Percentiles rank a stretch among this genome's conserved stretches.
These are phyloP conservation scores for Heliconius ismenius DNA, from an alignment of 2,888 invertebrate genomes.

Conservation along the genomic window DNA sequence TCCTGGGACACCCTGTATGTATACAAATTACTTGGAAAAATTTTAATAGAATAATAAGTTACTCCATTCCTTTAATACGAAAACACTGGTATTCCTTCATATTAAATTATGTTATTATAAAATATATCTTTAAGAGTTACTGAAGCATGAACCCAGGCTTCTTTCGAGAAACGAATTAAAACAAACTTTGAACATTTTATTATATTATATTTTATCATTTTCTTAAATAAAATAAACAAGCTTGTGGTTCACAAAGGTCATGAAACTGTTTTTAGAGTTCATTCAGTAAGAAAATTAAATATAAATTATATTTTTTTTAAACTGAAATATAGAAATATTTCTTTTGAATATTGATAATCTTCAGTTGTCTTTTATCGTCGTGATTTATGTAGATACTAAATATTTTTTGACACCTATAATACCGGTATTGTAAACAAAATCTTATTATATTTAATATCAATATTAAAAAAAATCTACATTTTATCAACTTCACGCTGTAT, in stretches of 20 bases:
- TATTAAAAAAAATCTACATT: no score
- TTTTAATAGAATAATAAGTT: not conserved
- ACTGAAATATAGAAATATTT: no score
- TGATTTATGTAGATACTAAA: no score
- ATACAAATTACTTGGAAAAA: no score
- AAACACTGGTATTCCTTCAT: not conserved
- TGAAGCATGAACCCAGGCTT: not conserved
- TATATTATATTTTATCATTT: conserved; percentile 1
- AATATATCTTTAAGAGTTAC: conserved; percentile 2
- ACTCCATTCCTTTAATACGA: not conserved
- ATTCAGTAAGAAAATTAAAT: not conserved
- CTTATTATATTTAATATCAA: no score
- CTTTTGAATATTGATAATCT: no score
- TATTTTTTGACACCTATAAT: no score
- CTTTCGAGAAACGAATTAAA: not conserved
- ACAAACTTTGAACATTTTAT: conserved; percentile 8
- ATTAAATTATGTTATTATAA: not conserved
- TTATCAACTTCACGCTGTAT: no score
- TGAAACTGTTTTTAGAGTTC: not conserved
- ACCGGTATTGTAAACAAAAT: no score
- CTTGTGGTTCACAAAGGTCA: conserved; percentile 11
- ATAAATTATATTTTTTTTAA: no score
- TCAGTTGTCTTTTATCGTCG: no score
- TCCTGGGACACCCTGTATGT: no score
- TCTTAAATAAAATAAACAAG: conserved; percentile 2